Evolutionary conservation across 2,113 vertebrate genomes (phyloP), one percentile per base, ranked within the genome.

Genomic region (Syrmaticus mikado): DNA sequence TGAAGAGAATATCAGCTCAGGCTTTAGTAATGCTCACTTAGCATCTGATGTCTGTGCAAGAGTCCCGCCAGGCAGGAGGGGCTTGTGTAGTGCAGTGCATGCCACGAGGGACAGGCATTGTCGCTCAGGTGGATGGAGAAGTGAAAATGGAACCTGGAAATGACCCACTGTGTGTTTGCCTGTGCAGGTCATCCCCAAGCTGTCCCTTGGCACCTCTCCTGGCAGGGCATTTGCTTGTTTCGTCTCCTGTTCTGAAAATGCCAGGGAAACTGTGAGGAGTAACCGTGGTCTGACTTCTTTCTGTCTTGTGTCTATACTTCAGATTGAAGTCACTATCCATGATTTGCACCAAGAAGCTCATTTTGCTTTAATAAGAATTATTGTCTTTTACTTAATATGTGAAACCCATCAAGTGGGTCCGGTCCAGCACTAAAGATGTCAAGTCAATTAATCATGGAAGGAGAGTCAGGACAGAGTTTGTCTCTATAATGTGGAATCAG

Each of bases 91-190:
- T 28, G 3, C 60, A 3, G 24, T 0, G 0, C 60, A 79, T 62
- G 45, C 30, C 10, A 28, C 4, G 5, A 64, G 20, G 0, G 0
- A 11, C 45, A 36, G 78, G 71, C 72, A 58, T 57, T 7, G 0
- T 3, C 0, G 46, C 53, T 79, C 5, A 0, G 43, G 34, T 0
- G 0, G 14, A 2, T 52, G 48, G 65, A 45, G 25, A 72, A 0
- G 2, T 52, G 30, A 38, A 38, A 38, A 38, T 38, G 38, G 38
- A 38, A 38, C 10, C 60, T 43, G 50, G 65, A 45, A 87, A 32
- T 89, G 58, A 73, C 48, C 41, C 34, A 13, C n/a, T 45, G 50
- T 40, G 24, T 14, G 6, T 89, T 86, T 43, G 45, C 28, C 6
- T 38, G 24, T 19, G 24, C 40, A 57, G 19, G 6, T 43, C 57